Evolutionary conservation across 2,888 invertebrate species (phyloP), one percentile per base, ranked within the genome.

Genomic region (Aleiodes alternator): DNA sequence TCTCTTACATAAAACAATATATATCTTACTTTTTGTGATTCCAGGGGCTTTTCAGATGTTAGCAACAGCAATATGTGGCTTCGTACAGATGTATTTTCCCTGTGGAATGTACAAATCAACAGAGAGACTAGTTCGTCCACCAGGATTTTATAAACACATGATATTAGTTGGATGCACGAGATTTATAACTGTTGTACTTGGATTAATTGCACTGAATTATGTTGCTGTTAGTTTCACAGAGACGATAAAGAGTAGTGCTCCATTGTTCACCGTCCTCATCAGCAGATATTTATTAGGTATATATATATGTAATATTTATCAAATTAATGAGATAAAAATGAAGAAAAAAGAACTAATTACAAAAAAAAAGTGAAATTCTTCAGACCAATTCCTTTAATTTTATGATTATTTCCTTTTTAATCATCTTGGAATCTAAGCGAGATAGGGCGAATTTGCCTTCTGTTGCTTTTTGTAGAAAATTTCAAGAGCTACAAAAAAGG

Each of bases 171-270:
- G 95, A 14, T 93, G 93, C 79, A 94, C 94, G 84, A 92, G 94
- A 86, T 95, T 95, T 88, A 91, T 92, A 66, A 95, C 95, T 6
- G 94, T 95, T 70, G 92, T 95, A 75, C 89, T 95, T 84, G 95
- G 95, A 73, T 89, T 95, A 82, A 92, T 95, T 71, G 94, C 95
- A 8, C 90, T 95, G 73, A 94, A 95, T 90, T 95, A 93, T 89
- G 94, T 95, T 75, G 94, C 95, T 77, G 95, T 95, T 73, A 95
- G 95, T 88, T 95, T 95, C 87, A 95, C 95, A 61, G 95, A 95
- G 89, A 95, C 95, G 12, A 94, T 95, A 64, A 95, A 95, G 88
- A 95, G 95, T 89, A 95, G 95, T 48, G 95, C 95, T 16, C 95
- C 95, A 53, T 90, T 95, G 71, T 95, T 95, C 88, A 95, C 95